Percentiles rank a stretch among this genome's conserved stretches.
Conservation (phyloP, 2,797 vertebrate species). For the Lithobates pipiens region DNA sequence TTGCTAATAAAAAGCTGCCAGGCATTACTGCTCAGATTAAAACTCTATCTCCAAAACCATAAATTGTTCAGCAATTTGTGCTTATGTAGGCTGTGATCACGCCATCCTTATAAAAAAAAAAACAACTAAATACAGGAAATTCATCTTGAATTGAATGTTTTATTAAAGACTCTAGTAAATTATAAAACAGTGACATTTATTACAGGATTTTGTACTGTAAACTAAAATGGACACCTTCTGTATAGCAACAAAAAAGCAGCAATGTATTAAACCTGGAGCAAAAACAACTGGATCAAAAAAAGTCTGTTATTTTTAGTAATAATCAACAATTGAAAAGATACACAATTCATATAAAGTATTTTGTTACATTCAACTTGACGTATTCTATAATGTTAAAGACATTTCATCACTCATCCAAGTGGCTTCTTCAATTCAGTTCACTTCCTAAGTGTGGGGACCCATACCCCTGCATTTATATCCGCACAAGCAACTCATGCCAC, state of each 20-base stretch:
- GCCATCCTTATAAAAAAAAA: background rate
- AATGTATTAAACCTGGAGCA: background rate
- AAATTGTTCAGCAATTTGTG: conserved; percentile 25
- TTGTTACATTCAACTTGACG: background rate
- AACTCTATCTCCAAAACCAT: conserved; percentile 33
- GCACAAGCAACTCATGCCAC: background rate
- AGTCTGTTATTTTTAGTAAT: background rate
- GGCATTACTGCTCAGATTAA: conserved; percentile 32
- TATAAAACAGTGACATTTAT: background rate
- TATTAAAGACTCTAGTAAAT: background rate
- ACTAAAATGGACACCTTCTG: background rate
- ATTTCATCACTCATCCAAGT: background rate
- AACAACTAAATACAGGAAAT: background rate
- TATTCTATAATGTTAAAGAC: background rate
- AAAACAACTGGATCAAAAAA: background rate
- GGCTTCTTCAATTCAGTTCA: too few relatives aligned
- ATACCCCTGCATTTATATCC: background rate
- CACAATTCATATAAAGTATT: background rate
- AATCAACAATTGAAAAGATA: background rate
- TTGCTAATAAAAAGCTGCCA: conserved; percentile 36
- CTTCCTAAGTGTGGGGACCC: too few relatives aligned
- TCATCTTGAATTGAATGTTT: background rate
- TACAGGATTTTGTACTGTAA: background rate
- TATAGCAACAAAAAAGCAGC: background rate
- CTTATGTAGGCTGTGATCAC: conserved; percentile 25